Conservation (phyloP, 2,888 invertebrate genomes). For the Gryllus longicercus region DNA sequence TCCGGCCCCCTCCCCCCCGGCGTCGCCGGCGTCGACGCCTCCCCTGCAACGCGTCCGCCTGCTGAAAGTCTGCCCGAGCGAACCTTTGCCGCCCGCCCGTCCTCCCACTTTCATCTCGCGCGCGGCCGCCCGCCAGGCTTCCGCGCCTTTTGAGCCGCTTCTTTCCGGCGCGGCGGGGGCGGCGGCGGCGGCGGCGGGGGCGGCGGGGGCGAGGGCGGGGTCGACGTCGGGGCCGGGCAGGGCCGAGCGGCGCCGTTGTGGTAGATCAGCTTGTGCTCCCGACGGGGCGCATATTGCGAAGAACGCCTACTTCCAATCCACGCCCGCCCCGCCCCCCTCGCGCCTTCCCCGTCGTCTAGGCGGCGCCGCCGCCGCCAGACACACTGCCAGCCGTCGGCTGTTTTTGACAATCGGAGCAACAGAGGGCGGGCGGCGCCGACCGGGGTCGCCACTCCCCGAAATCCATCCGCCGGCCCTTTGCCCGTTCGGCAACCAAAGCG, state of each 20-base stretch:
- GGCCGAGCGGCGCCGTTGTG: neutral
- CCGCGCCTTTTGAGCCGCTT: neutral
- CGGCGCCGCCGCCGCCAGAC: no score
- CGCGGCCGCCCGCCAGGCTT: neutral
- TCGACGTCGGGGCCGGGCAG: no score
- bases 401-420: neutral
- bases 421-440: conserved; percentile 6
- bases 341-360: no score
- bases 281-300: conserved; percentile 11
- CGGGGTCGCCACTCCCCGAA: neutral
- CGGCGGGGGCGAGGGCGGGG: no score
- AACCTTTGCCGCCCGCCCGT: no score
- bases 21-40: no score
- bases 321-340: neutral
- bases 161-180: neutral
- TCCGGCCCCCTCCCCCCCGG: no score
- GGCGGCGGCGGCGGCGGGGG: neutral
- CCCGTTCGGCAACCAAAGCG: no score
- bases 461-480: no score
- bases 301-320: conserved; percentile 6
- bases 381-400: neutral
- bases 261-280: neutral
- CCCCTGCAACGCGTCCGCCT: no score
- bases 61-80: no score
- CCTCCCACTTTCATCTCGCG: neutral